Evolutionary conservation across 2,888 invertebrate genomes (phyloP).

Genomic region (Pemphredon lugubris): DNA sequence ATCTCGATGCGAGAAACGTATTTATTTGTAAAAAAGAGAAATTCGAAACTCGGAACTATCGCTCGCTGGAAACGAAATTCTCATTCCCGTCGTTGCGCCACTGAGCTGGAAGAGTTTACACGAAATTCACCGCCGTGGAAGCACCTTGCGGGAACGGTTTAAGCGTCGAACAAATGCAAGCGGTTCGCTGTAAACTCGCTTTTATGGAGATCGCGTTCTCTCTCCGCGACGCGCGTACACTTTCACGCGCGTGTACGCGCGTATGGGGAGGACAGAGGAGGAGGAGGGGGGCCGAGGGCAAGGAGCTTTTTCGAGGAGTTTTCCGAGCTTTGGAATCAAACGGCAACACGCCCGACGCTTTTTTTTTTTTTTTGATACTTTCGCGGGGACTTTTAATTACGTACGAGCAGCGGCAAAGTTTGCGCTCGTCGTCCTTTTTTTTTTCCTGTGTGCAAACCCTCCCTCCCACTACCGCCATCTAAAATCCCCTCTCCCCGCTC

Average conservation of each 20-base stretch:
- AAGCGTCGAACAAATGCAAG: conserved; percentile 47
- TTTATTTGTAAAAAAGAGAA: no score
- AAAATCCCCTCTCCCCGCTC: no score
- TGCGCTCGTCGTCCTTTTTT: conserved; percentile 12
- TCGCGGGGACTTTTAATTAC: conserved; percentile 53
- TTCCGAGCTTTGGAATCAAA: conserved; percentile 49
- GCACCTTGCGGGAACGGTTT: conserved; percentile 51
- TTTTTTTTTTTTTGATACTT: conserved; percentile 42
- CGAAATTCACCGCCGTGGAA: conserved; percentile 38
- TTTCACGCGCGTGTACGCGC: background rate
- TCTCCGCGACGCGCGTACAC: conserved; percentile 11
- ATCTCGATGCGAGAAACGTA: no score
- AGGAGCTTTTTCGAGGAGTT: conserved; percentile 50
- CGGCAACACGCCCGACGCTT: conserved; percentile 38
- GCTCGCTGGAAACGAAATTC: no score
- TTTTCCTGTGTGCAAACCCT: background rate
- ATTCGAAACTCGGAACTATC: no score
- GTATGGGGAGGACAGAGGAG: background rate
- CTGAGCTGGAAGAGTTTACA: conserved; percentile 41
- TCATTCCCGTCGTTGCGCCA: conserved; percentile 22
- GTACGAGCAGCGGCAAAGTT: conserved; percentile 23
- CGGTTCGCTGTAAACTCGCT: conserved; percentile 51
- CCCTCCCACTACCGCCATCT: no score
- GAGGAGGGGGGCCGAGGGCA: conserved; percentile 1
- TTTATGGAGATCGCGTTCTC: conserved; percentile 45